Conservation (phyloP, 2,888 invertebrate species). For the Caenorhabditis sp. region DNA sequence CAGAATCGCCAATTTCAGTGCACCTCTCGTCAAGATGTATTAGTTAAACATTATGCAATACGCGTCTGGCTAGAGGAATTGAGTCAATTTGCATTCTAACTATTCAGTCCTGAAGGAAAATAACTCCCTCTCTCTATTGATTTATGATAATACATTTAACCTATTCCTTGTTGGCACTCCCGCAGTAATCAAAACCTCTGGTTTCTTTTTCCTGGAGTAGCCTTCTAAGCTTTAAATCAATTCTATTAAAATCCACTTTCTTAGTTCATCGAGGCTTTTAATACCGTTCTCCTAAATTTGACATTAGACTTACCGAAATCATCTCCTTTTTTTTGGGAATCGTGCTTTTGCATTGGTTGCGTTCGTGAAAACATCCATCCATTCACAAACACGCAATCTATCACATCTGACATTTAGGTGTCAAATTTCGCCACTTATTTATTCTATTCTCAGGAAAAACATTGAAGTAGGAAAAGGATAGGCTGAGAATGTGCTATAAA, state of each 20-base stretch:
- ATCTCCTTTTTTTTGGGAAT: no score
- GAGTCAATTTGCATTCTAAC: conserved; percentile 18
- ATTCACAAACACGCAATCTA: conserved; percentile 25
- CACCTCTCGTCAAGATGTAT: background rate
- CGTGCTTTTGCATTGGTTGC: no score
- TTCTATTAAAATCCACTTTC: no score
- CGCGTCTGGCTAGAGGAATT: background rate
- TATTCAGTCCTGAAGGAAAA: background rate
- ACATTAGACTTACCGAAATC: no score
- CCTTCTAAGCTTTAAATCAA: no score
- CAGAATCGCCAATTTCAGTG: background rate
- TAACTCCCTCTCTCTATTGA: conserved; percentile 1
- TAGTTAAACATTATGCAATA: no score
- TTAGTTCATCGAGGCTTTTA: no score
- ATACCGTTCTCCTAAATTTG: no score
- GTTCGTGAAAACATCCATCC: background rate
- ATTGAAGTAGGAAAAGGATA: background rate
- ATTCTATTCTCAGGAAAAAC: conserved; percentile 11
- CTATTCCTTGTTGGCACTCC: no score
- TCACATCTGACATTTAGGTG: background rate
- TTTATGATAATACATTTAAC: background rate
- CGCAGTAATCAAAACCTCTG: no score
- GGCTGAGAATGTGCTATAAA: conserved; percentile 14
- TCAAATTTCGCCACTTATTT: conserved; percentile 25
- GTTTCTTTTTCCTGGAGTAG: no score